These are phyloP conservation scores for Pseudopipra pipra DNA, from an alignment of 2,113 vertebrate species.

Conservation along the genomic window DNA sequence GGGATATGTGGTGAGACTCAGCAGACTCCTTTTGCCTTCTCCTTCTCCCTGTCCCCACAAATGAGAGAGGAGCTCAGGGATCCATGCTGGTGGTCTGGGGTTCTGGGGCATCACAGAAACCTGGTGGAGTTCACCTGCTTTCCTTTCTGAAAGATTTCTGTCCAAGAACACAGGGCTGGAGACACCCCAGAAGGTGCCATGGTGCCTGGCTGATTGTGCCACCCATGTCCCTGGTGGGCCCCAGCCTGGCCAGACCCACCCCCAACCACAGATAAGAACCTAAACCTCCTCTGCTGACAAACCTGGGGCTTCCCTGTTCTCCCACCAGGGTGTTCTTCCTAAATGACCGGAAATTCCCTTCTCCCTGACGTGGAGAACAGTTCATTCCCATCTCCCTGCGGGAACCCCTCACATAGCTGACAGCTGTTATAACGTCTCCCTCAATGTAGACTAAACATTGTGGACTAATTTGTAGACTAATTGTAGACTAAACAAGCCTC, in stretches of 20 bases:
- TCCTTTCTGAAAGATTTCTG: background rate
- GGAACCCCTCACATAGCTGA: background rate
- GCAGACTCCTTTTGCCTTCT: background rate
- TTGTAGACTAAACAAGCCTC: no score
- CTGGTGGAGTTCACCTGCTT: background rate
- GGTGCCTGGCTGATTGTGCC: background rate
- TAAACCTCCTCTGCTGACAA: background rate
- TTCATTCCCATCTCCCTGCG: background rate
- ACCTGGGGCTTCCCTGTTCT: background rate
- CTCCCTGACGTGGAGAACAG: background rate
- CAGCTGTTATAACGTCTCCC: background rate
- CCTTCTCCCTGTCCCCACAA: rapidly evolving
- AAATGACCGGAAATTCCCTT: background rate
- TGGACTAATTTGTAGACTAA: no score
- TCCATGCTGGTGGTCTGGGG: rapidly evolving
- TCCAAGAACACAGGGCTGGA: background rate
- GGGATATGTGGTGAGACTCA: background rate
- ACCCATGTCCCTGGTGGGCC: background rate
- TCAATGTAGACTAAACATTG: conserved; percentile 16
- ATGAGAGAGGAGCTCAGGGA: background rate
- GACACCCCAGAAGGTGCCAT: background rate
- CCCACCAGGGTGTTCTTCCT: background rate
- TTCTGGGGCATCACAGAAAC: rapidly evolving
- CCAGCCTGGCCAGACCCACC: background rate
- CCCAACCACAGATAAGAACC: background rate